These are phyloP conservation scores for Drosophila hamatofila DNA, from an alignment of 2,888 invertebrate genomes.

Conservation along the genomic window DNA sequence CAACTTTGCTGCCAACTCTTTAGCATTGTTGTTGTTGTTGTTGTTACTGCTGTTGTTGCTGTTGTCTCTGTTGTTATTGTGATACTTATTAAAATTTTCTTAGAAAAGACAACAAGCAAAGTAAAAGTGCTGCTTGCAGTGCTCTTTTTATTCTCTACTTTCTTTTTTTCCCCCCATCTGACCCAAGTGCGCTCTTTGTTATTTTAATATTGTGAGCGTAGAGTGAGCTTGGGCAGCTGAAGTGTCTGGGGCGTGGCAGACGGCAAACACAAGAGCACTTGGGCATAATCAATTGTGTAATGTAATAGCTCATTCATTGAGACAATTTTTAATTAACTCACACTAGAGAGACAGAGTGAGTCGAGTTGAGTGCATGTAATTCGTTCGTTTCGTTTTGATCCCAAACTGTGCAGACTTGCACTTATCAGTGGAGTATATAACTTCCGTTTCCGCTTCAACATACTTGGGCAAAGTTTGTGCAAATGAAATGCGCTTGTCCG, in stretches of 20 bases:
- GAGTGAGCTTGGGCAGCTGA: not conserved
- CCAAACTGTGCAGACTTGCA: constrained; percentile 42
- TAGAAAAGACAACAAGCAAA: constrained; percentile 53
- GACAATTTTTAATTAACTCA: constrained; percentile 63
- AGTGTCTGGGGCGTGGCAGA: constrained; percentile 19
- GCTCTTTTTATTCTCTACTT: constrained; percentile 7
- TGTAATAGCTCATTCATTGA: constrained; percentile 60
- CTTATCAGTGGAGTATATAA: constrained; percentile 60
- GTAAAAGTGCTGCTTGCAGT: constrained; percentile 28
- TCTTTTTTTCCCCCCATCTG: constrained; percentile 22
- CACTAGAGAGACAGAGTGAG: constrained; percentile 4
- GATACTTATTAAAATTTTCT: constrained; percentile 65
- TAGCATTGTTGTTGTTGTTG: constrained; percentile 33
- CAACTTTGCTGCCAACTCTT: constrained; percentile 57
- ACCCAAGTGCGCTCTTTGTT: constrained; percentile 59
- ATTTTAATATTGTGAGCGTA: constrained; percentile 51
- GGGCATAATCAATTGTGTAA: constrained; percentile 66
- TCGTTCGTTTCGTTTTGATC: constrained; percentile 23
- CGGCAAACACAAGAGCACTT: constrained; percentile 46
- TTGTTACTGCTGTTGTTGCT: constrained; percentile 12
- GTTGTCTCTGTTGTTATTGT: constrained; percentile 38
- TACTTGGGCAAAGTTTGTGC: constrained; percentile 62
- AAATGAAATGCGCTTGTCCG: constrained; percentile 68
- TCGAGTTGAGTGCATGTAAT: constrained; percentile 15
- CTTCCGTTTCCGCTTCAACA: constrained; percentile 71